Evolutionary conservation across 2,797 vertebrate genomes (phyloP).

Genomic region (Acrocephalus scirpaceus): DNA sequence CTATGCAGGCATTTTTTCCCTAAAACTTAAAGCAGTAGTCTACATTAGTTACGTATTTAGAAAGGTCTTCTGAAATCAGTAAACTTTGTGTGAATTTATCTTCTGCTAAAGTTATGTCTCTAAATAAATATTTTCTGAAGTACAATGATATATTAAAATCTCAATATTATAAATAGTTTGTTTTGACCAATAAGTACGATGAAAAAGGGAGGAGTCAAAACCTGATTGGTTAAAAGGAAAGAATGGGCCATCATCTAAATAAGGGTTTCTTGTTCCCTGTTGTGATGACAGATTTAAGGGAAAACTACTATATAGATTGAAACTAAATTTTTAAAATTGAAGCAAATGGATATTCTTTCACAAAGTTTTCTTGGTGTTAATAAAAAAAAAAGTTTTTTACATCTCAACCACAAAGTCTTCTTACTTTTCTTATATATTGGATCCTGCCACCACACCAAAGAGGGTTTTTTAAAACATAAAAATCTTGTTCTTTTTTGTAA

Average conservation of each 20-base stretch:
- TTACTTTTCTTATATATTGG: background rate
- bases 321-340: background rate
- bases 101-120: background rate
- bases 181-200: background rate
- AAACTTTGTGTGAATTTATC: background rate
- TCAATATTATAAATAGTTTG: background rate
- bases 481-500: background rate
- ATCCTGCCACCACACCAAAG: background rate
- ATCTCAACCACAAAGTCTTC: background rate
- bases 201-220: background rate
- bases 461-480: background rate
- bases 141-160: background rate
- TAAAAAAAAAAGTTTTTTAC: background rate
- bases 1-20: background rate
- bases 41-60: background rate
- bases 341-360: background rate
- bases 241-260: background rate
- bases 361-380: background rate
- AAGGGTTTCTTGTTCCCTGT: background rate
- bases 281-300: background rate
- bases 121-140: background rate
- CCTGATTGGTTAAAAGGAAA: background rate
- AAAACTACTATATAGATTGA: background rate
- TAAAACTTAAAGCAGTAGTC: background rate
- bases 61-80: background rate